Conservation (phyloP, 2,113 vertebrate species). For the Prunella himalayana region DNA sequence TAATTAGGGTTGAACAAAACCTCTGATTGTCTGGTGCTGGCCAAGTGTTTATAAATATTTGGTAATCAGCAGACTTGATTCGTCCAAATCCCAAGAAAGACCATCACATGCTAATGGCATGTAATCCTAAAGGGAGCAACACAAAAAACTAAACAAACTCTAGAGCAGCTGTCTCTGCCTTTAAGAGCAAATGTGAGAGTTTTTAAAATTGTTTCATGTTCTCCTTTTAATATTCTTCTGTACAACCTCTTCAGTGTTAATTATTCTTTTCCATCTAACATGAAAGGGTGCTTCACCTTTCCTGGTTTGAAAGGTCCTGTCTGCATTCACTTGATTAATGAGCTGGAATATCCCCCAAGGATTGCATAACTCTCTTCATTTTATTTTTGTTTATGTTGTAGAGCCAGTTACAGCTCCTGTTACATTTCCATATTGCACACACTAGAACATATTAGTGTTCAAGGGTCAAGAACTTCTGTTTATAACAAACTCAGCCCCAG, state of each 20-base stretch:
- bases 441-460: background rate
- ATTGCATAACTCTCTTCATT: slow-evolving; percentile 27
- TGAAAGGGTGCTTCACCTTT: background rate
- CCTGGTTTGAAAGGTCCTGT: background rate
- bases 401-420: background rate
- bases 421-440: slow-evolving; percentile 3
- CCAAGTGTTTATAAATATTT: slow-evolving; percentile 51
- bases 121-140: background rate
- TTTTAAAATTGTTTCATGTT: background rate
- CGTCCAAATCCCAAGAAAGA: slow-evolving; percentile 22
- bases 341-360: slow-evolving; percentile 38
- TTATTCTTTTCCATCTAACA: background rate
- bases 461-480: background rate
- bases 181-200: background rate
- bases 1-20: slow-evolving; percentile 44
- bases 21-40: slow-evolving; percentile 43
- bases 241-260: background rate
- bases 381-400: slow-evolving; percentile 43
- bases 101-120: slow-evolving; percentile 44
- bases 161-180: background rate
- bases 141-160: slow-evolving; percentile 15
- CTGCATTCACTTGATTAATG: slow-evolving; percentile 5
- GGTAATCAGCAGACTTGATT: slow-evolving; percentile 39
- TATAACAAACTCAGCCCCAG: background rate
- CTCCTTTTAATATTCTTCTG: background rate